These are phyloP conservation scores for Saccostrea echinata DNA, from an alignment of 1,140 invertebrate species.

Conservation along the genomic window DNA sequence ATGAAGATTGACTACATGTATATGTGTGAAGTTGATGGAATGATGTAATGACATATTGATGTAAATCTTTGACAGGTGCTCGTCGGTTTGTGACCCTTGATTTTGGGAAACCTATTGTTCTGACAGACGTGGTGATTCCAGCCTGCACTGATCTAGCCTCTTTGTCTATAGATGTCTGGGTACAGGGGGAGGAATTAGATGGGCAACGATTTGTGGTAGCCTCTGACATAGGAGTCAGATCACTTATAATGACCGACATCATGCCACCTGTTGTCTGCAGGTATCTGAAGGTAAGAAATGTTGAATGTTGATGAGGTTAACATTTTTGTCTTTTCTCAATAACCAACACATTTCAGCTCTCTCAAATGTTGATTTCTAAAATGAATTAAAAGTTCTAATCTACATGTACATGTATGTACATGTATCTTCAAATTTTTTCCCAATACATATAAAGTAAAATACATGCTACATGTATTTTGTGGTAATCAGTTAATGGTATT, in stretches of 20 bases:
- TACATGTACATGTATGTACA: no score
- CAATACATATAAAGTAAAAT: no score
- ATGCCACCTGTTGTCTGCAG: slow-evolving; percentile 93
- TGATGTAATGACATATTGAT: no score
- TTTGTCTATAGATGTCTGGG: slow-evolving; percentile 94
- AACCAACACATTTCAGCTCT: no score
- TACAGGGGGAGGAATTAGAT: slow-evolving; percentile 88
- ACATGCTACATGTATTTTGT: no score
- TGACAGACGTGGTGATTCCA: slow-evolving; percentile 94
- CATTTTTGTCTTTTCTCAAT: no score
- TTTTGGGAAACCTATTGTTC: slow-evolving; percentile 90
- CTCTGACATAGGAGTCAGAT: slow-evolving; percentile 90
- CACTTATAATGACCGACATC: slow-evolving; percentile 91
- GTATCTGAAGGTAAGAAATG: slow-evolving; percentile 88
- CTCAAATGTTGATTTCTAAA: no score
- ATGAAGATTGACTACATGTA: no score
- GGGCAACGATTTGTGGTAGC: slow-evolving; percentile 91
- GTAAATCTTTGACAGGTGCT: slow-evolving; percentile 81
- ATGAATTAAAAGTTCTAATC: no score
- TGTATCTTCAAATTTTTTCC: no score
- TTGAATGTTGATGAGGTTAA: no score
- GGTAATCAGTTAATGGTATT: background rate
- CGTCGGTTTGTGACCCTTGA: slow-evolving; percentile 92
- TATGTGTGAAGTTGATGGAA: no score
- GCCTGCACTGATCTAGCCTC: slow-evolving; percentile 92